Percentiles rank a stretch among this genome's conserved stretches.
Conservation (phyloP, 2,888 invertebrate species). For the Neria commutata region DNA sequence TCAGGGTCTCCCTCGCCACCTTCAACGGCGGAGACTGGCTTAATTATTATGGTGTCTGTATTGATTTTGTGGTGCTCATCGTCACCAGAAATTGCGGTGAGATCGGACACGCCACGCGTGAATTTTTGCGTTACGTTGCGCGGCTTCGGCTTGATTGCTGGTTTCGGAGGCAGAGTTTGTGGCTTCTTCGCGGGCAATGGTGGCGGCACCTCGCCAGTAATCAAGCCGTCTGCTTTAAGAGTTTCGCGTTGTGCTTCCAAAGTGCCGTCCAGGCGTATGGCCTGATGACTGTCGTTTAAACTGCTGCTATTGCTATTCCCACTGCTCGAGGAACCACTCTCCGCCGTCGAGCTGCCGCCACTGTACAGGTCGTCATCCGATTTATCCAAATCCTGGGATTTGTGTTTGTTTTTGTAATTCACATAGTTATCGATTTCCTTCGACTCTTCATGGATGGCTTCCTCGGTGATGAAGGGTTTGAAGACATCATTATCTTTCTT, state of each 20-base stretch:
- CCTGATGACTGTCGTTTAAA: conserved; percentile 53
- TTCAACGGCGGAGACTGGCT: conserved; percentile 48
- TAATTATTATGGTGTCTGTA: conserved; percentile 59
- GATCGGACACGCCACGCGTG: conserved; percentile 60
- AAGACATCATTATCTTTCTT: conserved; percentile 77
- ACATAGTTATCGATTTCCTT: conserved; percentile 79
- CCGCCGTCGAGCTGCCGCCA: conserved; percentile 45
- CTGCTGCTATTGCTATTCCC: conserved; percentile 55
- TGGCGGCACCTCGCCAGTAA: conserved; percentile 50
- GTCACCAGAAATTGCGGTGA: conserved; percentile 47
- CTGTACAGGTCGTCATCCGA: conserved; percentile 64
- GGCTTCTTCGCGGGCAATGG: conserved; percentile 62
- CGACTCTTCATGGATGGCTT: conserved; percentile 82
- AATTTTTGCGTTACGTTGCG: conserved; percentile 55
- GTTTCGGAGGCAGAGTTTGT: conserved; percentile 59
- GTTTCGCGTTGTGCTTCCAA: conserved; percentile 48
- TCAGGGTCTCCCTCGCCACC: conserved; percentile 60
- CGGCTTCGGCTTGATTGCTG: conserved; percentile 67
- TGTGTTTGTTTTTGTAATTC: conserved; percentile 74
- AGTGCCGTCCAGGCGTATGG: conserved; percentile 52
- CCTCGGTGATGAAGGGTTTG: conserved; percentile 82
- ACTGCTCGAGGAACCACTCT: conserved; percentile 43
- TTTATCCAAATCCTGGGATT: conserved; percentile 66
- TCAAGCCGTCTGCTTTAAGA: conserved; percentile 41
- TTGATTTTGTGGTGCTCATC: conserved; percentile 44